These are phyloP conservation scores for Sminthurides aquaticus DNA, from an alignment of 2,888 invertebrate species.

Conservation along the genomic window DNA sequence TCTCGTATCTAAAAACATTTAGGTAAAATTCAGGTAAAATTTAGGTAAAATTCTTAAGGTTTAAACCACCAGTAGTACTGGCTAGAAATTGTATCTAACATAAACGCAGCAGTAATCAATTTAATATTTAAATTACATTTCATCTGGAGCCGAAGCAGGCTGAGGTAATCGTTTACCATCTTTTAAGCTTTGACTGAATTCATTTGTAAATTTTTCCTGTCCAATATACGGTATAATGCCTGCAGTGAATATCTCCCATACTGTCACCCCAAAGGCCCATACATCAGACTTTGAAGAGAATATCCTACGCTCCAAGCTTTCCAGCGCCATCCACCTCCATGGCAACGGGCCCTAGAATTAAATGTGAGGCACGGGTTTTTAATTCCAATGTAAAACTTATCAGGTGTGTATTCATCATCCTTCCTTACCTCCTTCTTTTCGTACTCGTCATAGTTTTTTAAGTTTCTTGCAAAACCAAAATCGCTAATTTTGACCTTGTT, in stretches of 20 bases:
- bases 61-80: no score
- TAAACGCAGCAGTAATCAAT: no score
- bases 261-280: neutral
- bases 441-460: neutral
- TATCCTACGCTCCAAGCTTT: neutral
- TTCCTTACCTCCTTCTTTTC: neutral
- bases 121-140: neutral
- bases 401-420: neutral
- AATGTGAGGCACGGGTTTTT: neutral
- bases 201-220: neutral
- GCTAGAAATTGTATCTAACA: no score
- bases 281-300: neutral
- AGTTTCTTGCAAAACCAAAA: neutral
- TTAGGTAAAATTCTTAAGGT: no score
- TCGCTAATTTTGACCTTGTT: slow-evolving; percentile 1
- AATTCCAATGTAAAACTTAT: neutral
- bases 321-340: neutral
- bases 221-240: neutral
- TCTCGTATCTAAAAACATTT: neutral
- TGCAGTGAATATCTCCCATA: neutral
- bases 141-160: neutral
- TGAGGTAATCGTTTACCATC: neutral
- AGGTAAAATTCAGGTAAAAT: no score
- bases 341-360: neutral
- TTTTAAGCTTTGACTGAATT: neutral